Evolutionary conservation across 2,113 vertebrate species (phyloP).

Genomic region (Prietella phreatophila): DNA sequence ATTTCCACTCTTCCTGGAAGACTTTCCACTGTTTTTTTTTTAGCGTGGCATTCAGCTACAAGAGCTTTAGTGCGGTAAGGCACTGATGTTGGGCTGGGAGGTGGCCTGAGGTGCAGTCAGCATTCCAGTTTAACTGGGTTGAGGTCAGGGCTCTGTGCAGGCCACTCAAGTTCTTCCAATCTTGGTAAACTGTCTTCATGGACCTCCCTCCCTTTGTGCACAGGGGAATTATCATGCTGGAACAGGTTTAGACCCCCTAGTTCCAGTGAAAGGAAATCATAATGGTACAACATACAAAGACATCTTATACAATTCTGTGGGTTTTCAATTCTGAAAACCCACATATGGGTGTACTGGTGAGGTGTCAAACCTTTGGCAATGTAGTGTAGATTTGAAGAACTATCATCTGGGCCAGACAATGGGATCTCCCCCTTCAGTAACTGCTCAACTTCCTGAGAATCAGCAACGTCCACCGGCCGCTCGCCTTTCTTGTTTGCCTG

Average conservation of each 20-base stretch:
- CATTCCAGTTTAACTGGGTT: not conserved
- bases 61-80: not conserved
- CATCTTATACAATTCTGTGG: not conserved
- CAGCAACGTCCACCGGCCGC: constrained; percentile 94
- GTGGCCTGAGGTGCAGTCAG: not conserved
- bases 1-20: not conserved
- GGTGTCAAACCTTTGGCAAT: not conserved
- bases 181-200: not conserved
- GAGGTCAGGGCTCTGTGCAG: not conserved
- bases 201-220: not conserved
- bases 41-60: not conserved
- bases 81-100: not conserved
- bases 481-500: constrained; percentile 96
- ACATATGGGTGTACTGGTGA: not conserved
- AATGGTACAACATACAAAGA: too few species aligned
- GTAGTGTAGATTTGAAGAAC: constrained; percentile 72
- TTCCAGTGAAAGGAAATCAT: not conserved
- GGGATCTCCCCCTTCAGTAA: constrained; percentile 88
- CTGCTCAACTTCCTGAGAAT: constrained; percentile 92
- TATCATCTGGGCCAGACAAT: constrained; percentile 90
- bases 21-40: not conserved
- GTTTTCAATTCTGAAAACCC: too few species aligned
- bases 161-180: not conserved
- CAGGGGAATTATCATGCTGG: not conserved
- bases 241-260: not conserved